Evolutionary conservation across 2,888 invertebrate genomes (phyloP).

Genomic region (Ypsolopha sequella): DNA sequence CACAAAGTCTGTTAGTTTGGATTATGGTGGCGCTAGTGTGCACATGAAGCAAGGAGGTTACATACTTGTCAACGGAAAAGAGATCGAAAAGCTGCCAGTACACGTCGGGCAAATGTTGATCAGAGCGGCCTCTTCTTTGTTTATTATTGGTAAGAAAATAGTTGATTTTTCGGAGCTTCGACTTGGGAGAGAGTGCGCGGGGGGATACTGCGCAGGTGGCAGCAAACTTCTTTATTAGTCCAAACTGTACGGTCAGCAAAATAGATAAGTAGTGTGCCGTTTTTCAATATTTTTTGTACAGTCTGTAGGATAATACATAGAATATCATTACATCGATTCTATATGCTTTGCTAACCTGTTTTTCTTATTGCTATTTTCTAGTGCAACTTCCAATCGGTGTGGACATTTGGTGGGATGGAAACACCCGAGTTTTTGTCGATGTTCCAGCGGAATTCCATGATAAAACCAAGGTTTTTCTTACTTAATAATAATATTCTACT

Average conservation of each 20-base stretch:
- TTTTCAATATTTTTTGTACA: too few relatives aligned
- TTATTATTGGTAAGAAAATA: slow-evolving; percentile 67
- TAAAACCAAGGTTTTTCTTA: slow-evolving; percentile 67
- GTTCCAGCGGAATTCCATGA: slow-evolving; percentile 79
- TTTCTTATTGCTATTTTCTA: slow-evolving; percentile 25
- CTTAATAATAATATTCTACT: too few relatives aligned
- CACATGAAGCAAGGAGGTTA: slow-evolving; percentile 82
- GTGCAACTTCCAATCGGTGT: slow-evolving; percentile 82
- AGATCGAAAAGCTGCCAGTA: slow-evolving; percentile 75
- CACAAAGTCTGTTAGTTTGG: slow-evolving; percentile 82
- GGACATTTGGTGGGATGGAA: slow-evolving; percentile 91
- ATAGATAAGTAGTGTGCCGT: too few relatives aligned
- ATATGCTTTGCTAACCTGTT: too few relatives aligned
- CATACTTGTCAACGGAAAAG: slow-evolving; percentile 77
- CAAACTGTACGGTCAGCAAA: too few relatives aligned
- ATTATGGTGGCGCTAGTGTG: slow-evolving; percentile 64
- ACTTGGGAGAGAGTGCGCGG: too few relatives aligned
- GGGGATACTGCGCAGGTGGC: too few relatives aligned
- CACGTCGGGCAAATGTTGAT: slow-evolving; percentile 73
- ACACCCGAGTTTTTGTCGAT: slow-evolving; percentile 85
- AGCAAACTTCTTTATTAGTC: too few relatives aligned
- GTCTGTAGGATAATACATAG: too few relatives aligned
- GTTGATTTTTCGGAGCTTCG: slow-evolving; percentile 8
- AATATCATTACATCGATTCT: too few relatives aligned
- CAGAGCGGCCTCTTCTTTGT: slow-evolving; percentile 82